Percentiles rank a stretch among this genome's conserved stretches.
Evolutionary conservation across 1,140 invertebrate genomes (phyloP).

Genomic region (Musca domestica): DNA sequence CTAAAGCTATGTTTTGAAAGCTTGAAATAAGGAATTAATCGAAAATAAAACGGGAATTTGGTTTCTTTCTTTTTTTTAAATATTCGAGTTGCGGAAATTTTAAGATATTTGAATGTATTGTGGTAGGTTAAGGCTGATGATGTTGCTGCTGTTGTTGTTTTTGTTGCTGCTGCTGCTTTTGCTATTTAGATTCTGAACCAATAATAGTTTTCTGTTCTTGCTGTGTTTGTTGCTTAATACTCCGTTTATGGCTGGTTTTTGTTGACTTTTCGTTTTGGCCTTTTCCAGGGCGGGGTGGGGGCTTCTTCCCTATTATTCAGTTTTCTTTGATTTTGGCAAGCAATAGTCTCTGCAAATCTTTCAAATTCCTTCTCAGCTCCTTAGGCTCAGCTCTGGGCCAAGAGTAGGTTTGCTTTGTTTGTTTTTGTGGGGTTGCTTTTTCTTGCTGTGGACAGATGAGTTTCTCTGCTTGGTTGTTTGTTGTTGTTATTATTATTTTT

Average conservation of each 20-base stretch:
- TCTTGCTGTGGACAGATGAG: slow-evolving; percentile 19
- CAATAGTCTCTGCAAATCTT: neutral
- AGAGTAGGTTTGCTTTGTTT: neutral
- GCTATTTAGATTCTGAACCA: too few species aligned
- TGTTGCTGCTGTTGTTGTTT: too few species aligned
- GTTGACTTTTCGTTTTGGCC: too few species aligned
- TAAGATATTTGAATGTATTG: slow-evolving; percentile 2
- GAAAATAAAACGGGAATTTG: neutral
- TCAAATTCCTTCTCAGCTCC: neutral
- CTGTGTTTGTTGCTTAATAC: too few species aligned
- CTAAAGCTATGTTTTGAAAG: slow-evolving; percentile 14
- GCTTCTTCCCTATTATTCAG: neutral
- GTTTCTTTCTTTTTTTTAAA: neutral
- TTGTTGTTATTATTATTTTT: slow-evolving; percentile 1
- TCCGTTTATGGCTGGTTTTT: too few species aligned
- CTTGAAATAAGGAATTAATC: slow-evolving; percentile 8
- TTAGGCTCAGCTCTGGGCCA: neutral
- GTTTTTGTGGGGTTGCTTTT: too few species aligned
- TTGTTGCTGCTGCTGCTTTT: too few species aligned
- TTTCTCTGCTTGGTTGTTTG: neutral
- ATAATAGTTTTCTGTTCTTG: too few species aligned
- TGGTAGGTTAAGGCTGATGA: neutral
- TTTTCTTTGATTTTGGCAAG: neutral
- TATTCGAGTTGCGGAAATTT: slow-evolving; percentile 14
- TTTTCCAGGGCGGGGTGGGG: too few species aligned